A percentile compares a stretch with the other conserved stretches of the same genome.
Evolutionary conservation across 2,888 invertebrate genomes (phyloP).

Genomic region (Cataglyphis altisquamis): DNA sequence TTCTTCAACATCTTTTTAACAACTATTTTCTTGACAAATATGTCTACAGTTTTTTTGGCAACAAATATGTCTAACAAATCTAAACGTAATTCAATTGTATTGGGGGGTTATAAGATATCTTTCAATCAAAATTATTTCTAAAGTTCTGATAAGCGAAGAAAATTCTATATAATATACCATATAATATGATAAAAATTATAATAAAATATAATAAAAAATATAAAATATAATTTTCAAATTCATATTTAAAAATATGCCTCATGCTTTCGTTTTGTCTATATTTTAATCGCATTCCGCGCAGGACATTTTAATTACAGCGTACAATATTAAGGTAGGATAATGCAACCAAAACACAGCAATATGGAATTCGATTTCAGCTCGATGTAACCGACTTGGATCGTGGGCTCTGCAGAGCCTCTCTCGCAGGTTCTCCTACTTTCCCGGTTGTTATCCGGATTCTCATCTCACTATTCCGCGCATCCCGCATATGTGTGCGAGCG

Average conservation of each 20-base stretch:
- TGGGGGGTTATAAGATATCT: background rate
- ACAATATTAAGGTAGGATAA: background rate
- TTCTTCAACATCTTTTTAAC: background rate
- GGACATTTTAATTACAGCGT: conserved; percentile 23
- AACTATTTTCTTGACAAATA: too few relatives aligned
- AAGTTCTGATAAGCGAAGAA: background rate
- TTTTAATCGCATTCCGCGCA: conserved; percentile 16
- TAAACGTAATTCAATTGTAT: background rate
- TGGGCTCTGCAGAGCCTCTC: conserved; percentile 56
- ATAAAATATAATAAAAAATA: background rate
- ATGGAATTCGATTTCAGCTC: conserved; percentile 48
- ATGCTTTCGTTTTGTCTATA: background rate
- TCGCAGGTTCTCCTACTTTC: conserved; percentile 63
- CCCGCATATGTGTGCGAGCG: conserved; percentile 44
- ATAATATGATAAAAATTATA: background rate
- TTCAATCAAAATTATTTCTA: background rate
- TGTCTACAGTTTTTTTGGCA: background rate
- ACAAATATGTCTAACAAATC: background rate
- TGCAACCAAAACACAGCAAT: background rate
- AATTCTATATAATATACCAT: background rate
- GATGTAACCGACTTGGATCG: conserved; percentile 31
- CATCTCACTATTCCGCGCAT: conserved; percentile 73
- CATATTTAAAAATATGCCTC: background rate
- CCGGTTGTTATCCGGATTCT: conserved; percentile 67
- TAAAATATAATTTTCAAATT: background rate